These are phyloP conservation scores for Syngnathus acus DNA, from an alignment of 2,797 vertebrate genomes.

Conservation along the genomic window DNA sequence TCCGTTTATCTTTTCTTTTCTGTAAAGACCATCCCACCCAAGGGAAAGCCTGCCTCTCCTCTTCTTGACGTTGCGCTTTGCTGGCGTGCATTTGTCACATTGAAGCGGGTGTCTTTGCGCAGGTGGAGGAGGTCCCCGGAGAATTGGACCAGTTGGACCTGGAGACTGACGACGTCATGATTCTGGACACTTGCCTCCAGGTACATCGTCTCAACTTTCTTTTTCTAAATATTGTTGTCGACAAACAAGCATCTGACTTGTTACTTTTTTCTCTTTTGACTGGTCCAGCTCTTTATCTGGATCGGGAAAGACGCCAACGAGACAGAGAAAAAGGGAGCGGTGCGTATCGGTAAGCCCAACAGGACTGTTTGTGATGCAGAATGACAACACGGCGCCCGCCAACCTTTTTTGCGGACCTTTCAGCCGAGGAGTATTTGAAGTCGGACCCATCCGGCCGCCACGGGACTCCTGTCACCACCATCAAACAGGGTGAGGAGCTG, in stretches of 20 bases:
- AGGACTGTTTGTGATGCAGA: no score
- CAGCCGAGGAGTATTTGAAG: slow-evolving; percentile 64
- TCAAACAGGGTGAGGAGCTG: slow-evolving; percentile 66
- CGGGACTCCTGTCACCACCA: slow-evolving; percentile 40
- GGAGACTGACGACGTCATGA: slow-evolving; percentile 72
- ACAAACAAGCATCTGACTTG: background rate
- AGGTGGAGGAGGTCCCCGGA: slow-evolving; percentile 70
- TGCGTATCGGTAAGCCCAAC: slow-evolving; percentile 54
- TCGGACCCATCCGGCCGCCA: slow-evolving; percentile 59
- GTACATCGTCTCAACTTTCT: slow-evolving; percentile 25
- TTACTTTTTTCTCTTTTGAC: no score
- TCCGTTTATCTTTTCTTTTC: no score
- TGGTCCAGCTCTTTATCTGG: slow-evolving; percentile 66
- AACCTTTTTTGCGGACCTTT: slow-evolving; percentile 13
- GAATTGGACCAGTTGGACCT: slow-evolving; percentile 67
- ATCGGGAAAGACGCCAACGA: slow-evolving; percentile 69
- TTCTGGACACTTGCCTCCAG: slow-evolving; percentile 67
- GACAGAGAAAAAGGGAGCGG: slow-evolving; percentile 51
- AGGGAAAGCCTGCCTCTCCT: no score
- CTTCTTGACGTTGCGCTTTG: no score
- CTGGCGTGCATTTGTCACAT: no score
- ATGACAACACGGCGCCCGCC: no score
- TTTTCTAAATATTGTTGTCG: background rate
- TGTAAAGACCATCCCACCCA: no score
- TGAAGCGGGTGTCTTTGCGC: background rate